phyloP scores from a whole-genome alignment of 1,140 invertebrate species.

The Camponotus pennsylvanicus region DNA sequence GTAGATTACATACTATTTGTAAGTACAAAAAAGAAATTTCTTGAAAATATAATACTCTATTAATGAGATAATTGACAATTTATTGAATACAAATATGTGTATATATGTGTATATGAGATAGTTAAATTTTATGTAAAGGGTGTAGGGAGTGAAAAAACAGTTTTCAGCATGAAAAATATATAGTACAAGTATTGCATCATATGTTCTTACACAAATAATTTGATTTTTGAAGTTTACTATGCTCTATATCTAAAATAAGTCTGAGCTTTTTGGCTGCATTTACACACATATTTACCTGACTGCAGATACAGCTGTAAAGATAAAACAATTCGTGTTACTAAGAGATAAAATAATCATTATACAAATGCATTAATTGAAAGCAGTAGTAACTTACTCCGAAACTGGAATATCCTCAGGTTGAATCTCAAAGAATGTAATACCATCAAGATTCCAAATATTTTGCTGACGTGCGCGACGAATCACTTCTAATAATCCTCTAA shows the following conservation, averaged over 20 bases:
- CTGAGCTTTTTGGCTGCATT: conserved; percentile 72
- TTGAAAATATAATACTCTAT: conserved; percentile 27
- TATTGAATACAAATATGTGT: conserved; percentile 46
- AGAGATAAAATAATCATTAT: neutral
- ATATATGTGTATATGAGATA: conserved; percentile 31
- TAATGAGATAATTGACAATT: conserved; percentile 40
- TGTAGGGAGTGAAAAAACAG: conserved; percentile 53
- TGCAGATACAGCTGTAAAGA: conserved; percentile 76
- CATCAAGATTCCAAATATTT: conserved; percentile 82
- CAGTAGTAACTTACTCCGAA: conserved; percentile 74
- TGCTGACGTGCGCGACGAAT: conserved; percentile 79
- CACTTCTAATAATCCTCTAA: conserved; percentile 80
- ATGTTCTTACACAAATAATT: conserved; percentile 45
- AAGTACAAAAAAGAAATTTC: conserved; percentile 6
- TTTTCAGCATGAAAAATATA: conserved; percentile 19
- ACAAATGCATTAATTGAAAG: conserved; percentile 11
- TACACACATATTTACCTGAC: conserved; percentile 78
- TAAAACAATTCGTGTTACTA: conserved; percentile 45
- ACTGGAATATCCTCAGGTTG: conserved; percentile 76
- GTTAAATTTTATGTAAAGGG: conserved; percentile 57
- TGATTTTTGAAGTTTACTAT: conserved; percentile 47
- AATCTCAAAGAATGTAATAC: conserved; percentile 80
- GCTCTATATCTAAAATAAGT: conserved; percentile 71
- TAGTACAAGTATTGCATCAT: conserved; percentile 23
- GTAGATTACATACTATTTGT: too few relatives aligned